Conservation (phyloP, 2,797 vertebrate species). For the Odontamblyopus rebecca region DNA sequence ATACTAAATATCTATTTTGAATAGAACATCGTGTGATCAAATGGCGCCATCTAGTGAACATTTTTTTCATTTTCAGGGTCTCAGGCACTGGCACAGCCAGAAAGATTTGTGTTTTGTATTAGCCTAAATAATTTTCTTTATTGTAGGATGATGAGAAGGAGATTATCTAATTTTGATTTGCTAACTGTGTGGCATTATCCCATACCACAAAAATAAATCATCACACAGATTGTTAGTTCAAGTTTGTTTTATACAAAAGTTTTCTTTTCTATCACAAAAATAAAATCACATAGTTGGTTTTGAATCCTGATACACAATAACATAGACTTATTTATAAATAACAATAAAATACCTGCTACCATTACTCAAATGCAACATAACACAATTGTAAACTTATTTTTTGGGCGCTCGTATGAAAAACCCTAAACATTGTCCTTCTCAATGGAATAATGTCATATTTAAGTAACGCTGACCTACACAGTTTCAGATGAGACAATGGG, state of each 20-base stretch:
- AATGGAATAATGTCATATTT: slow-evolving; percentile 29
- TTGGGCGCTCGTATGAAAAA: slow-evolving; percentile 22
- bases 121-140: slow-evolving; percentile 14
- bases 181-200: slow-evolving; percentile 1
- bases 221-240: slow-evolving; percentile 73
- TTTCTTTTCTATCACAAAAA: slow-evolving; percentile 59
- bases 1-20: background rate
- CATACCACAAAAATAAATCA: slow-evolving; percentile 15
- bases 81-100: background rate
- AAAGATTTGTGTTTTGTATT: slow-evolving; percentile 10
- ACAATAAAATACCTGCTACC: slow-evolving; percentile 70
- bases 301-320: slow-evolving; percentile 60
- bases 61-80: background rate
- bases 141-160: slow-evolving; percentile 2
- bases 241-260: slow-evolving; percentile 67
- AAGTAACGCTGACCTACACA: slow-evolving; percentile 12
- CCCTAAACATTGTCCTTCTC: slow-evolving; percentile 30
- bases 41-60: slow-evolving; percentile 61
- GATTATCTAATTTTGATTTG: background rate
- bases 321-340: slow-evolving; percentile 74
- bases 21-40: background rate
- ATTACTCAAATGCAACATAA: slow-evolving; percentile 52
- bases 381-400: slow-evolving; percentile 38
- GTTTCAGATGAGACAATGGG: slow-evolving; percentile 27
- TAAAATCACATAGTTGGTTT: slow-evolving; percentile 65